Evolutionary conservation across 1,140 invertebrate species (phyloP), one percentile per base, ranked within the genome.

Genomic region (Drosophila pseudoobscura): DNA sequence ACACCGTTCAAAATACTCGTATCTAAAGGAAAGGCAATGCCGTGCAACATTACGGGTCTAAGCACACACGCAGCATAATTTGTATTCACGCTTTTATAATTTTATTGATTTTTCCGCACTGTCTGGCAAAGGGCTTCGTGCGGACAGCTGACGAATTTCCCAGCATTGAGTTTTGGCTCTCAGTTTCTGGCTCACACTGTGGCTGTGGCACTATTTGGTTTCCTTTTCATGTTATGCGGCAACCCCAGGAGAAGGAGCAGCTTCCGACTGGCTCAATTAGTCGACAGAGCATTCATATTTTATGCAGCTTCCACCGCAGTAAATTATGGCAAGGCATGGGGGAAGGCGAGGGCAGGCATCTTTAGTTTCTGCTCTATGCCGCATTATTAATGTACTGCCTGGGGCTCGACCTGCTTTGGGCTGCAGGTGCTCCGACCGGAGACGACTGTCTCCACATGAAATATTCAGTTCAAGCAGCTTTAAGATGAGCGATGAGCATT

Each of bases 41-140:
- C 31, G 31, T 31, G 31, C 31, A 31, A 31, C 31, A 31, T 31
- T 31, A 31, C 8, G 31, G 31, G 31, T 31, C 29, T 45, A 57
- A 24, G 24, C 29, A 61, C 20, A 44, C 8, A 39, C 35, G 35
- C 35, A 39, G 35, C 35, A 39, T 39, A 39, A 39, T 39, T 39
- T 74, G 59, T 74, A 65, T 88, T 83, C 73, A 77, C 72, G 83
- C 84, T 80, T 88, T 75, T 83, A 83, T 88, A 88, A 88, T 79
- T 88, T 88, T 88, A 88, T 88, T 79, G 83, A 88, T 88, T 88
- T 87, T 88, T 83, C 71, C 69, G 53, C 69, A 31, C 54, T 65
- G 80, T 63, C 80, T 65, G 70, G 69, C 75, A 64, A 72, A 78
- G 35, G 35, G 72, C 57, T 44, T n/a, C 49, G 26, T 44, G 26